Conservation (phyloP, 2,797 vertebrate species). For the Brachymystax lenok region DNA sequence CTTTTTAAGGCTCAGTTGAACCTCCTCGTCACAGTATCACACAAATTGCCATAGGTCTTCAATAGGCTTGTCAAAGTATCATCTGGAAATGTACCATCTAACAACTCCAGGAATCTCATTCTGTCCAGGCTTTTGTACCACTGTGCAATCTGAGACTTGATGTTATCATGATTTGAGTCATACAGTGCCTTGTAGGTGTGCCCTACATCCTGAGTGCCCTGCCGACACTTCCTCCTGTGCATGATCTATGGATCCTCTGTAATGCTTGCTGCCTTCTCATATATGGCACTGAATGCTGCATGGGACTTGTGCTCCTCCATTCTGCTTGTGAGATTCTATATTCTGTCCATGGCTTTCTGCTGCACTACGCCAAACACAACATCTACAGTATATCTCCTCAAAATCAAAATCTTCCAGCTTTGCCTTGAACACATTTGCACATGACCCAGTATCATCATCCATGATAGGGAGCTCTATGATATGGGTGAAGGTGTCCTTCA, state of each 20-base stretch:
- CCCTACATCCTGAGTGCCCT: too few relatives aligned
- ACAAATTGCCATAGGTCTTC: constrained; percentile 17
- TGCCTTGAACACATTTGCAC: constrained; percentile 15
- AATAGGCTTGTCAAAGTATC: background rate
- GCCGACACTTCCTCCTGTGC: too few relatives aligned
- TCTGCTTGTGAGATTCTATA: too few relatives aligned
- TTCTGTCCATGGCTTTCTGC: constrained; percentile 5
- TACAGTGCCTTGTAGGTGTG: too few relatives aligned
- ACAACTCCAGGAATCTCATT: background rate
- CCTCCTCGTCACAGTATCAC: constrained; percentile 19
- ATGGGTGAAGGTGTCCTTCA: constrained; percentile 17
- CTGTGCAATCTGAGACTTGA: too few relatives aligned
- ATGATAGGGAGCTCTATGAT: too few relatives aligned
- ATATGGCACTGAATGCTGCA: too few relatives aligned
- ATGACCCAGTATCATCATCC: background rate
- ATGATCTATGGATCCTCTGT: constrained; percentile 4
- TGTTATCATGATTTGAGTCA: too few relatives aligned
- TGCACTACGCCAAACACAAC: constrained; percentile 29
- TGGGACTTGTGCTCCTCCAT: too few relatives aligned
- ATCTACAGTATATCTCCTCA: constrained; percentile 31
- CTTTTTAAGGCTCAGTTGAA: background rate
- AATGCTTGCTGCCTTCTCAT: background rate
- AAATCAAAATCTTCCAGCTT: constrained; percentile 17
- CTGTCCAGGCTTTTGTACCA: too few relatives aligned
- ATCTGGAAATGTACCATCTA: background rate